These are phyloP conservation scores for Lerista edwardsae DNA, from an alignment of 2,797 vertebrate species.

Conservation along the genomic window DNA sequence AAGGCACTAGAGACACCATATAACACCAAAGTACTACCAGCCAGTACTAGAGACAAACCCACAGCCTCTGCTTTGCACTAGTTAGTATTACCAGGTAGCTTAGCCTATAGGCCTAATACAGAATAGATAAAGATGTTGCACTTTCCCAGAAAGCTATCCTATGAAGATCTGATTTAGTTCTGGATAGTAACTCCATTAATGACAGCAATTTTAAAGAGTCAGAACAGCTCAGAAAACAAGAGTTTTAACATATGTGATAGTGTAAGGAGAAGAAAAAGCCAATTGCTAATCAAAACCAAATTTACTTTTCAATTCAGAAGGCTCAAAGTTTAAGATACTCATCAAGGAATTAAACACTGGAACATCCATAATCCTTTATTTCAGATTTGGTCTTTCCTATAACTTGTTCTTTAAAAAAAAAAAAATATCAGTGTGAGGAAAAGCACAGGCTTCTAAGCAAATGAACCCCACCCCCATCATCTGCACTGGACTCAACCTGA, in stretches of 20 bases:
- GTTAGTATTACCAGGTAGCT: too few relatives aligned
- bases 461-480: background rate
- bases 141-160: background rate
- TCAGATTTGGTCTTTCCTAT: slow-evolving; percentile 52
- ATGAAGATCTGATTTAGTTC: background rate
- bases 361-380: slow-evolving; percentile 69
- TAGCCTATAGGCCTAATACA: background rate
- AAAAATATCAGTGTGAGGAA: slow-evolving; percentile 23
- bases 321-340: background rate
- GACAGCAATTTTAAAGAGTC: too few relatives aligned
- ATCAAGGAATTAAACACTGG: slow-evolving; percentile 18
- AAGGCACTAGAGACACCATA: background rate
- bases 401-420: slow-evolving; percentile 26
- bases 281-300: background rate
- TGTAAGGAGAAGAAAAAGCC: background rate
- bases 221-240: background rate
- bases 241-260: background rate
- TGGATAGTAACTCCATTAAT: too few relatives aligned
- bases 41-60: background rate
- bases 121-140: background rate
- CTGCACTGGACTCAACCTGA: background rate
- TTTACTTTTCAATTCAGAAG: background rate
- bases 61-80: background rate
- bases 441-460: slow-evolving; percentile 30
- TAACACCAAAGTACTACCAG: background rate